These are phyloP conservation scores for Drosophila hamatofila DNA, from an alignment of 2,888 invertebrate genomes.

Conservation along the genomic window DNA sequence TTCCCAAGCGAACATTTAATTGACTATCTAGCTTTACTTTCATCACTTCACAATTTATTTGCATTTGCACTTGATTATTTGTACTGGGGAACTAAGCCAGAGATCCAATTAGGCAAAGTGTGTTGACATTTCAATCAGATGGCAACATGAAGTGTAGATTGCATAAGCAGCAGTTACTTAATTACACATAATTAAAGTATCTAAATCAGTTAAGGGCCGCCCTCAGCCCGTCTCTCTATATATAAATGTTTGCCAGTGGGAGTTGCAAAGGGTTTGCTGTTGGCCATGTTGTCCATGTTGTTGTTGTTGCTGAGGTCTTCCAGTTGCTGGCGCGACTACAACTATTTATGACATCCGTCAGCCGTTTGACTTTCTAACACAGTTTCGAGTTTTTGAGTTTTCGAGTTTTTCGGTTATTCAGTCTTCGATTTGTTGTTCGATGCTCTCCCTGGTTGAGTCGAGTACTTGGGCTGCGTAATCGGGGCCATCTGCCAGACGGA, in stretches of 20 bases:
- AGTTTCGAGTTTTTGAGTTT: conserved; percentile 32
- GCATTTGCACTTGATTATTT: not conserved
- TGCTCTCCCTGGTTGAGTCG: conserved; percentile 42
- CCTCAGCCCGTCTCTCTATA: not conserved
- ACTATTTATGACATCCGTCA: conserved; percentile 63
- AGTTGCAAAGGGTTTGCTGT: conserved; percentile 36
- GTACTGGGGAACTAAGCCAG: not conserved
- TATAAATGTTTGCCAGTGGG: conserved; percentile 30
- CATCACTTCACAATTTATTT: not conserved
- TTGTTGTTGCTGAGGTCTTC: not conserved
- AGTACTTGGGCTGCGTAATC: conserved; percentile 61
- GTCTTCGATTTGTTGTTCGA: conserved; percentile 8
- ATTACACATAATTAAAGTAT: conserved; percentile 67
- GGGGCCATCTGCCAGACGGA: conserved; percentile 50
- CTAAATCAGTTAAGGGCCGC: conserved; percentile 47
- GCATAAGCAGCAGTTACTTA: conserved; percentile 59
- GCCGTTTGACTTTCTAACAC: conserved; percentile 60
- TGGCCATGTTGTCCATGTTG: conserved; percentile 1
- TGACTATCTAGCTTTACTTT: not conserved
- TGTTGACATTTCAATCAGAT: conserved; percentile 42
- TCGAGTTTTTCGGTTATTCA: conserved; percentile 13
- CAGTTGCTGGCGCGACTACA: conserved; percentile 10
- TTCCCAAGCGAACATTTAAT: not conserved
- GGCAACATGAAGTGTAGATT: conserved; percentile 23
- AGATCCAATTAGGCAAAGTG: not conserved